A percentile compares a stretch with the other conserved stretches of the same genome.
These are phyloP conservation scores for Petromus typicus DNA, from an alignment of 2,113 vertebrate species.

Conservation along the genomic window DNA sequence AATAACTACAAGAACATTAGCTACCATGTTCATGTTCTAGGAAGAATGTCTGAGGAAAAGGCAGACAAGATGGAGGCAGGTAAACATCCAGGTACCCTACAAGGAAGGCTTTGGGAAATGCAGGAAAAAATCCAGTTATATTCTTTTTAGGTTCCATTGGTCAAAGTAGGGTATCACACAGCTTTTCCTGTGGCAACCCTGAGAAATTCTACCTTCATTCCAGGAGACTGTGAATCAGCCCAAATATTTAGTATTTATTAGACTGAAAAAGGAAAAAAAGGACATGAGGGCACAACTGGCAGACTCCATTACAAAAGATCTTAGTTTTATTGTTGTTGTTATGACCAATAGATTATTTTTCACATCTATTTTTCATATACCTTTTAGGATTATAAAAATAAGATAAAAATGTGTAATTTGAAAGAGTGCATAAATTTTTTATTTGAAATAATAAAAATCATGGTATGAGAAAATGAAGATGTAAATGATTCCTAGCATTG, in stretches of 20 bases:
- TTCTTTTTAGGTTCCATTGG: neutral
- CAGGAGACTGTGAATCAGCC: neutral
- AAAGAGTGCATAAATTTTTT: neutral
- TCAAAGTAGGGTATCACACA: neutral
- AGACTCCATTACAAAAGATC: neutral
- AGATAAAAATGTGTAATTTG: neutral
- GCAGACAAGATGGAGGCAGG: neutral
- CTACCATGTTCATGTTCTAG: neutral
- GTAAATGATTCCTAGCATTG: too few relatives aligned
- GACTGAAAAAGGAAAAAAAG: neutral
- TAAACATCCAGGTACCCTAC: neutral
- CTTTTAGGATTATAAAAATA: neutral
- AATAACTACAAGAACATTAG: neutral
- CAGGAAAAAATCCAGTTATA: neutral
- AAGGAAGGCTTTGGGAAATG: neutral
- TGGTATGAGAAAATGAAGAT: too few relatives aligned
- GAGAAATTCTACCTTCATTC: neutral
- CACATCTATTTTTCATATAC: neutral
- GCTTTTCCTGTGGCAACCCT: neutral
- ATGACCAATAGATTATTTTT: neutral
- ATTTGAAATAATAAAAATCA: too few relatives aligned
- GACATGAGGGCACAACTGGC: neutral
- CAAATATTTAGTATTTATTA: neutral
- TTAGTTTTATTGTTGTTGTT: neutral
- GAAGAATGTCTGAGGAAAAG: neutral